phyloP scores from a whole-genome alignment of 2,888 invertebrate species.

The Euplexia lucipara region DNA sequence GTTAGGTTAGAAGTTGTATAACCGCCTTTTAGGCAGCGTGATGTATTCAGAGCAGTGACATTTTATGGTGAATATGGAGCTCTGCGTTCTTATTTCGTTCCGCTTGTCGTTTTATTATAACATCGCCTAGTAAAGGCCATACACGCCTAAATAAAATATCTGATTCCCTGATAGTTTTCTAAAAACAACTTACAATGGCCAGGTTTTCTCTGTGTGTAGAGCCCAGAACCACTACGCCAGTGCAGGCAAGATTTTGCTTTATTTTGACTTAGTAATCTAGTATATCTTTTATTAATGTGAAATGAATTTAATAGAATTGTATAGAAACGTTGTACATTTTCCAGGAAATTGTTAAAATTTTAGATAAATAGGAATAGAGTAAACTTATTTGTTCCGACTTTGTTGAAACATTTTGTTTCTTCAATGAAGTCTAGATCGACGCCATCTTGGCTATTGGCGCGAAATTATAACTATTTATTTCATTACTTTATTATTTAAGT shows the following conservation, averaged over 20 bases:
- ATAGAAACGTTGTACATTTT: conserved; percentile 37
- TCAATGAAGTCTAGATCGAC: conserved; percentile 42
- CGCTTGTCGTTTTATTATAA: conserved; percentile 5
- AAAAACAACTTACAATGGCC: background rate
- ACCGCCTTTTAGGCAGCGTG: conserved; percentile 32
- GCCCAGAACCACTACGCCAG: conserved; percentile 9
- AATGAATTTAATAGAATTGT: conserved; percentile 23
- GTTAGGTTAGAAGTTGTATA: conserved; percentile 49
- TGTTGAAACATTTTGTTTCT: conserved; percentile 19
- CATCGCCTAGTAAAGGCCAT: background rate
- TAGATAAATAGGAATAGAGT: conserved; percentile 18
- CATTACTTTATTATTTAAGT: conserved; percentile 60
- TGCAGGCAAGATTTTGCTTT: conserved; percentile 34
- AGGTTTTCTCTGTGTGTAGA: conserved; percentile 2
- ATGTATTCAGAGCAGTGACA: conserved; percentile 23
- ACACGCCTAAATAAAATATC: background rate
- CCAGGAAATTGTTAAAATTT: conserved; percentile 14
- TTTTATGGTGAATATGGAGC: conserved; percentile 20
- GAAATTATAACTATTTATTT: conserved; percentile 61
- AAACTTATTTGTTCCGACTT: conserved; percentile 21
- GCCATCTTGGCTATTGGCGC: conserved; percentile 53
- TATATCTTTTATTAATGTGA: conserved; percentile 31
- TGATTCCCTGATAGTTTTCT: background rate
- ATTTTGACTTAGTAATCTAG: conserved; percentile 25
- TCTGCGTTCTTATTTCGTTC: conserved; percentile 12